These are phyloP conservation scores for Spinus pinus DNA, from an alignment of 2,797 vertebrate species.

Conservation along the genomic window DNA sequence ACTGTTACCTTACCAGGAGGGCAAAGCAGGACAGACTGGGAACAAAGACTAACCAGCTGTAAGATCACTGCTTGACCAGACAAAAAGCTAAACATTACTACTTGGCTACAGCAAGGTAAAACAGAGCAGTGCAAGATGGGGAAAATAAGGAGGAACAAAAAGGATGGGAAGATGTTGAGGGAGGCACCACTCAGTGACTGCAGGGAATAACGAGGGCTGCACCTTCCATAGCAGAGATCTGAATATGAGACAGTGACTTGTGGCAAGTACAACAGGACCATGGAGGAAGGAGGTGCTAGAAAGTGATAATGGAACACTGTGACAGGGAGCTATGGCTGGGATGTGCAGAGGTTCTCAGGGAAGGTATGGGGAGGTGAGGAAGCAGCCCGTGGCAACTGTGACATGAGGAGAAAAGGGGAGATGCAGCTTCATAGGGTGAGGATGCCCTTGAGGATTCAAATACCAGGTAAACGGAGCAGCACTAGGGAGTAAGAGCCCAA, in stretches of 20 bases:
- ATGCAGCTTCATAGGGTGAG: not conserved
- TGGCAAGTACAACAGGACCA: not conserved
- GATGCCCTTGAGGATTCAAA: not conserved
- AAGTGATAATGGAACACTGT: not conserved
- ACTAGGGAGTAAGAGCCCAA: not conserved
- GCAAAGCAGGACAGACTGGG: not conserved
- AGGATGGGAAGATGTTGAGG: not conserved
- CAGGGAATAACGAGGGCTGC: fast-evolving
- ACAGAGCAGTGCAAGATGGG: not conserved
- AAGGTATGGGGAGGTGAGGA: not conserved
- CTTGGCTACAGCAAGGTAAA: not conserved
- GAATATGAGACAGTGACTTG: not conserved
- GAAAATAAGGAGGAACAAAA: not conserved
- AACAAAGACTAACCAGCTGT: not conserved
- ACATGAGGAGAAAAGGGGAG: not conserved
- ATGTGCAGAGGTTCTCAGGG: not conserved
- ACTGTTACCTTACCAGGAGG: not conserved
- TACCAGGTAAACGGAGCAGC: not conserved
- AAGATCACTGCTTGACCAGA: not conserved
- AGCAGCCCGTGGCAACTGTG: not conserved
- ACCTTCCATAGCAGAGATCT: not conserved
- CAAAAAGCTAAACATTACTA: not conserved
- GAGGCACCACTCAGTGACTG: not conserved
- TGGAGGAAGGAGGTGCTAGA: not conserved
- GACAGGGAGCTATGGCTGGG: not conserved